phyloP scores from a whole-genome alignment of 2,888 invertebrate genomes.

The Eupithecia subfuscata region DNA sequence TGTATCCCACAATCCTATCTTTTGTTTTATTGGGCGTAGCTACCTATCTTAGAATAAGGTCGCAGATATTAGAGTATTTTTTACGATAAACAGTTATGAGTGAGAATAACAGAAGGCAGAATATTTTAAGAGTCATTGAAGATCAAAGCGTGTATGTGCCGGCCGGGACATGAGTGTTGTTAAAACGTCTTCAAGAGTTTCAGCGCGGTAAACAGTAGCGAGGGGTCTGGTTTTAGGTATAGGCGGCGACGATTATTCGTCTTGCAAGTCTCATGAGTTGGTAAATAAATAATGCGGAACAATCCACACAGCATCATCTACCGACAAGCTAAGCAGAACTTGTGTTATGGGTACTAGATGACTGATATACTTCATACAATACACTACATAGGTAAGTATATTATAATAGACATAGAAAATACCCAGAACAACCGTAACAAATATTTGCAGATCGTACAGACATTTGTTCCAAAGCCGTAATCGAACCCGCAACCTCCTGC shows the following conservation, averaged over 20 bases:
- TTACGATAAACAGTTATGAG: conserved; percentile 47
- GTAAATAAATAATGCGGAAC: background rate
- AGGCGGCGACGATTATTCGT: conserved; percentile 6
- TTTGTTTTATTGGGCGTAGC: conserved; percentile 36
- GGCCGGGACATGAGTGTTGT: conserved; percentile 70
- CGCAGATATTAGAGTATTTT: conserved; percentile 36
- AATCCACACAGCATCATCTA: no score
- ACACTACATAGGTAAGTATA: no score
- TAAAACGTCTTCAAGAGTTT: conserved; percentile 79
- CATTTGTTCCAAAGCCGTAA: no score
- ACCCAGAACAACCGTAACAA: no score
- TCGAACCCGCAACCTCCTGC: no score
- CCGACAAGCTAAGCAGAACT: no score
- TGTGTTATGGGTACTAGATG: no score
- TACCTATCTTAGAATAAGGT: conserved; percentile 37
- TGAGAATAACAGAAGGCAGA: conserved; percentile 48
- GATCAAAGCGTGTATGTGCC: conserved; percentile 73
- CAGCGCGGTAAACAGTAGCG: conserved; percentile 77
- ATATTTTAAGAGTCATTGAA: conserved; percentile 72
- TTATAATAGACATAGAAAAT: no score
- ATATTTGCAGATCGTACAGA: no score
- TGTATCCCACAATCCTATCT: conserved; percentile 49
- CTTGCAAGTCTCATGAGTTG: background rate
- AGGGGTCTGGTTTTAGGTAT: conserved; percentile 48
- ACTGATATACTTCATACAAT: no score